These are phyloP conservation scores for Vulpes lagopus DNA, from an alignment of 2,113 vertebrate species.

Conservation along the genomic window DNA sequence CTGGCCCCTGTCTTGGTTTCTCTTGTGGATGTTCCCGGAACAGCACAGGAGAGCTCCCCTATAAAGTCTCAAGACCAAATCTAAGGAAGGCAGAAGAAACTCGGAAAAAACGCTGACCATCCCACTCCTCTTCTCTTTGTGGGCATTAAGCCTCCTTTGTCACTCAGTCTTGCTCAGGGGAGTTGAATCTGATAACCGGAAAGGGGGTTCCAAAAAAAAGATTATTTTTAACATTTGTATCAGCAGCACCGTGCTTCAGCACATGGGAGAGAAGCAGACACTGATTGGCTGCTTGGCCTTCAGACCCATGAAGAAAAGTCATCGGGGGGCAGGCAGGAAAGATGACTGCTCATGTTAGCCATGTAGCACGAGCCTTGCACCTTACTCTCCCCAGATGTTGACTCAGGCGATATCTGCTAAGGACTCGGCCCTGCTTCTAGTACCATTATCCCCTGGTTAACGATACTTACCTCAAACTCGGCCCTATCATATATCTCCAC, in stretches of 20 bases:
- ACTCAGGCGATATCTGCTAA: background rate
- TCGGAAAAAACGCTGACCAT: background rate
- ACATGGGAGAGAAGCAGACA: fast-evolving
- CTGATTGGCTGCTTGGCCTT: fast-evolving
- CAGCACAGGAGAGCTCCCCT: background rate
- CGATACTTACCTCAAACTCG: fast-evolving
- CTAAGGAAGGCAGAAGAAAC: background rate
- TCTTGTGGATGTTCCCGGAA: fast-evolving
- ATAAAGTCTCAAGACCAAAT: background rate
- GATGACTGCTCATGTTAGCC: fast-evolving
- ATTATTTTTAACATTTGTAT: background rate
- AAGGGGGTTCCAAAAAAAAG: background rate
- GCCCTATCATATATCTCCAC: no score
- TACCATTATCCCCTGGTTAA: background rate
- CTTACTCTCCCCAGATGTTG: fast-evolving
- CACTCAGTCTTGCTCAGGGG: background rate
- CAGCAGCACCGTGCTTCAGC: fast-evolving
- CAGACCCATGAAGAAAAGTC: no score
- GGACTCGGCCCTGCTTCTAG: fast-evolving
- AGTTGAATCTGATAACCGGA: fast-evolving
- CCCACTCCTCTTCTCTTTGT: fast-evolving
- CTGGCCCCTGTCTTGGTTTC: background rate
- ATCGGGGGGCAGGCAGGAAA: background rate
- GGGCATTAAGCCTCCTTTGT: background rate
- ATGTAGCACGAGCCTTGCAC: fast-evolving